A percentile compares a stretch with the other conserved stretches of the same genome.
These are phyloP conservation scores for Dyspetes luteomarginatus DNA, from an alignment of 2,888 invertebrate genomes.

Conservation along the genomic window DNA sequence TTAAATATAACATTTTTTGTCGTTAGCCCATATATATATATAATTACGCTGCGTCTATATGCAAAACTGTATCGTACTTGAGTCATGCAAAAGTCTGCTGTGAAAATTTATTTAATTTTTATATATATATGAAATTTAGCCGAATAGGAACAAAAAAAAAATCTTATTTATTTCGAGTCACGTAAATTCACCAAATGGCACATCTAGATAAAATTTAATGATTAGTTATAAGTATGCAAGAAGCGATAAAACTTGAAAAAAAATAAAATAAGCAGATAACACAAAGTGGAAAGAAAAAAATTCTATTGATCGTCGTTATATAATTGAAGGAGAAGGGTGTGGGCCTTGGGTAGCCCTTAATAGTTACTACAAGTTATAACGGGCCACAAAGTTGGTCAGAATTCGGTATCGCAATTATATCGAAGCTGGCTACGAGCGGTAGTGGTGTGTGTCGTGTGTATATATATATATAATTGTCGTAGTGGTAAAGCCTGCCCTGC, in stretches of 20 bases:
- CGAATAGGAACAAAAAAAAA: too few species aligned
- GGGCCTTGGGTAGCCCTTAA: not conserved
- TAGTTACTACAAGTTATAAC: slow-evolving; percentile 24
- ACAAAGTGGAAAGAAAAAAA: not conserved
- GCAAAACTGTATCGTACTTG: too few species aligned
- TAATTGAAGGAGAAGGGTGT: not conserved
- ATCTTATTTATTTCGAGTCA: too few species aligned
- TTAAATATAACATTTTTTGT: too few species aligned
- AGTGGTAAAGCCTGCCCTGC: not conserved
- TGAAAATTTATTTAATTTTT: too few species aligned
- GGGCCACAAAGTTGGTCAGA: slow-evolving; percentile 57
- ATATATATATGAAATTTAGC: too few species aligned
- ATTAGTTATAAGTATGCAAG: not conserved
- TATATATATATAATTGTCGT: not conserved
- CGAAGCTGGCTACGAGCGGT: slow-evolving; percentile 51
- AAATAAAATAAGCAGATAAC: not conserved
- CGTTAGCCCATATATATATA: too few species aligned
- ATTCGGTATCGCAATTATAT: slow-evolving; percentile 76
- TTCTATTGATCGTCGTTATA: slow-evolving; percentile 8
- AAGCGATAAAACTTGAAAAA: not conserved
- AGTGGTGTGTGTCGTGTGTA: slow-evolving; percentile 20
- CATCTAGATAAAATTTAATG: too few species aligned
- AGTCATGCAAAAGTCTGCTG: too few species aligned
- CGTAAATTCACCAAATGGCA: too few species aligned
- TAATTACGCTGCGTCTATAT: too few species aligned